A percentile compares a stretch with the other conserved stretches of the same genome.
Conservation (phyloP, 2,888 invertebrate genomes). For the Petrolisthes manimaculis region DNA sequence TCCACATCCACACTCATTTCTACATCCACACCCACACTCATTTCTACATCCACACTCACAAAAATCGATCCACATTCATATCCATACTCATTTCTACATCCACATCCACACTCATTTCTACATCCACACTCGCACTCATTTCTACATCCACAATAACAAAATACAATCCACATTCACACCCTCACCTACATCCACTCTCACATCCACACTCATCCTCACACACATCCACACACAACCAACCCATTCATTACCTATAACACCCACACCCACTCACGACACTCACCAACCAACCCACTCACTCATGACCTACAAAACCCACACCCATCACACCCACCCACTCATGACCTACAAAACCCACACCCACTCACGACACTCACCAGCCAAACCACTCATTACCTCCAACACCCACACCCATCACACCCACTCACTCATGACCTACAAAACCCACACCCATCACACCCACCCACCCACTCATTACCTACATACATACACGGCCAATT, state of each 20-base stretch:
- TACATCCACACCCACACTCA: not conserved
- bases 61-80: too few species aligned
- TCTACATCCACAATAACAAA: constrained; percentile 5
- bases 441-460: not conserved
- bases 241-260: not conserved
- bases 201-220: constrained; percentile 2
- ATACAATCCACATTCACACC: constrained; percentile 19
- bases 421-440: not conserved
- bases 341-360: not conserved
- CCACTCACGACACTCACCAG: not conserved
- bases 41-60: not conserved
- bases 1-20: not conserved
- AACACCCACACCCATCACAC: constrained; percentile 16
- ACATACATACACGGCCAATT: not conserved
- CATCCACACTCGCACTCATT: not conserved
- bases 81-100: not conserved
- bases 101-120: not conserved
- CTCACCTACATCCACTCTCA: not conserved
- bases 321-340: not conserved
- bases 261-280: not conserved
- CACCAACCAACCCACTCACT: not conserved
- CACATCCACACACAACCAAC: constrained; percentile 13
- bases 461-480: not conserved
- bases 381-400: not conserved
- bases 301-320: not conserved